Conservation (phyloP, 2,113 vertebrate genomes). For the Nothobranchius furzeri region DNA sequence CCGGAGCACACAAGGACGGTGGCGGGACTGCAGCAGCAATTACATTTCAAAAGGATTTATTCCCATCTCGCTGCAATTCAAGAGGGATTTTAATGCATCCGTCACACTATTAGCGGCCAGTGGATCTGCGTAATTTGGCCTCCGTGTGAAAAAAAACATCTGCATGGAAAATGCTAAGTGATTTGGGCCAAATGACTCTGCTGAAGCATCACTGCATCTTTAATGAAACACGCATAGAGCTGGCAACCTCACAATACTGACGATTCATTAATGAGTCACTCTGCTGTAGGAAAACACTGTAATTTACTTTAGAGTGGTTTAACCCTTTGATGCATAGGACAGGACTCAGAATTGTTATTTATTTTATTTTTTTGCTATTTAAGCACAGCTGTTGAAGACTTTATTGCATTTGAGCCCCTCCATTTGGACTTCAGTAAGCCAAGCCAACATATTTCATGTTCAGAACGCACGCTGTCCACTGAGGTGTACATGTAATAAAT, state of each 20-base stretch:
- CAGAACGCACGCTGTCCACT: too few relatives aligned
- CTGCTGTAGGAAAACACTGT: slow-evolving; percentile 25
- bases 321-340: neutral
- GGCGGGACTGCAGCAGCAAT: slow-evolving; percentile 41
- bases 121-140: slow-evolving; percentile 62
- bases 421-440: too few relatives aligned
- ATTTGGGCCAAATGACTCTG: slow-evolving; percentile 46
- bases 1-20: slow-evolving; percentile 39
- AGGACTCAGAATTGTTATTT: too few relatives aligned
- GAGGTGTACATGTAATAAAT: too few relatives aligned
- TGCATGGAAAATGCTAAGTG: slow-evolving; percentile 52
- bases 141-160: slow-evolving; percentile 61
- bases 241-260: slow-evolving; percentile 29
- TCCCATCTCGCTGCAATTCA: slow-evolving; percentile 49
- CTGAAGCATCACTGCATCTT: slow-evolving; percentile 43
- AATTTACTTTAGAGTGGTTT: slow-evolving; percentile 34
- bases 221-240: slow-evolving; percentile 47
- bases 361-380: too few relatives aligned
- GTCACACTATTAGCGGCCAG: slow-evolving; percentile 65
- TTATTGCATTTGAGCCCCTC: too few relatives aligned
- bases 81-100: slow-evolving; percentile 58
- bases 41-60: slow-evolving; percentile 60
- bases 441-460: too few relatives aligned
- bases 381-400: too few relatives aligned
- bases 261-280: slow-evolving; percentile 50